Base-by-base conservation (phyloP, 2,888 invertebrate species). In the Incurvaria masculella region DNA sequence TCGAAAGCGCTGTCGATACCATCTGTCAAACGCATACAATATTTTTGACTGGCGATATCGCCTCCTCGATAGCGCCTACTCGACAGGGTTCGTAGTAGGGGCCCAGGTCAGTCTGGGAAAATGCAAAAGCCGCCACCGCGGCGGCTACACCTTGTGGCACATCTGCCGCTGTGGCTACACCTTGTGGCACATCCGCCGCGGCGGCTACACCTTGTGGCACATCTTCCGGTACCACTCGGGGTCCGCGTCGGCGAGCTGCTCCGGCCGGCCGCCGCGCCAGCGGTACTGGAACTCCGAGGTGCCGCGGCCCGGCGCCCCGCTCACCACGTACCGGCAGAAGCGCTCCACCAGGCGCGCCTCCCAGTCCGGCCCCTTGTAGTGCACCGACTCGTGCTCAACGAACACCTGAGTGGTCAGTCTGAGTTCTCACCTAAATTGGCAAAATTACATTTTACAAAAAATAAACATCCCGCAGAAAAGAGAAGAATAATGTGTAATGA, bases 281-380 rank as follows among this genome's bases (percentile, higher is more conserved):
- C 82, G 69, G 65, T 90, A 89, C 59, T 89, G 82, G 74, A 87
- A 88, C 66, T 90, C 89, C 0, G 85, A 84, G 21, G 89, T 81
- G 1, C 89, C 89, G 51, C 83, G 81, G 0, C 89, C 89, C 1
- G 76, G 72, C 0, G 85, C 65, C 0, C 85, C 86, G 66, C 87
- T 84, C 8, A 86, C 83, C 0, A 61, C 53, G 60, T 69, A 83
- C 57, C 70, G 73, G 57, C 75, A 78, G 63, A 78, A 78, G 44
- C 88, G 67, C 61, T 88, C 88, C 54, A 82, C 80, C 69, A 88
- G 81, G 42, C 83, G 78, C 0, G 87, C 86, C 53, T 87, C 86
- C 81, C 84, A 83, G 46, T 87, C 80, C 43, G 80, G 79, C 0
- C 88, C 87, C 14, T 86, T 84, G 66, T 79, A 87, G 59, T 88